phyloP scores from a whole-genome alignment of 2,888 invertebrate species.

The Taphrorychus bicolor region DNA sequence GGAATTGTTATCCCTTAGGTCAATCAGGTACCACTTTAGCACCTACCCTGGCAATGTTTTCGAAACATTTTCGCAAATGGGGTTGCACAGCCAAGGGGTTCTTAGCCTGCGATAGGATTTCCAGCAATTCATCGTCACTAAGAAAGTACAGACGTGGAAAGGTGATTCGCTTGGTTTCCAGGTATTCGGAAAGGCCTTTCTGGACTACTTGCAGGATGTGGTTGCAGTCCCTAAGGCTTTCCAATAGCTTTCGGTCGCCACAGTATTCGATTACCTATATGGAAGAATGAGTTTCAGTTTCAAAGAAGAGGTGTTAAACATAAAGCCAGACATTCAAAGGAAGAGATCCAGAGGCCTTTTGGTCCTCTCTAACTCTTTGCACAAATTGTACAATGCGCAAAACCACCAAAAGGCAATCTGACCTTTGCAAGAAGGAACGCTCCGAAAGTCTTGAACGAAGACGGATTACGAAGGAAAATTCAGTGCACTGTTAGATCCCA shows the following conservation, averaged over 20 bases:
- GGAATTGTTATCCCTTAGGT: too few relatives aligned
- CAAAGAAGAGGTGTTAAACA: too few relatives aligned
- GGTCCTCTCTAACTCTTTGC: too few relatives aligned
- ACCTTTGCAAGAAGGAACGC: too few relatives aligned
- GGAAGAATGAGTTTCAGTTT: not conserved
- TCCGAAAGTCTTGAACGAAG: too few relatives aligned
- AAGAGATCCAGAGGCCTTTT: too few relatives aligned
- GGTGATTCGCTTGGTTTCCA: slow-evolving; percentile 76
- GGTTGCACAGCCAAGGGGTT: slow-evolving; percentile 82
- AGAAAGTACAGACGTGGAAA: slow-evolving; percentile 78
- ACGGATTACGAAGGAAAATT: too few relatives aligned
- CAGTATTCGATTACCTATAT: slow-evolving; percentile 70
- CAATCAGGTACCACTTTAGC: not conserved
- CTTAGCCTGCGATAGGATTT: slow-evolving; percentile 80
- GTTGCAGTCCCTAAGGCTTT: slow-evolving; percentile 73
- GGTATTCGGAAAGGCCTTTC: slow-evolving; percentile 78
- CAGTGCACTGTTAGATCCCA: too few relatives aligned
- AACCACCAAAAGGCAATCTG: too few relatives aligned
- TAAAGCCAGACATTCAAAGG: too few relatives aligned
- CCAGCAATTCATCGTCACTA: slow-evolving; percentile 82
- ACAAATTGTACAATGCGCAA: too few relatives aligned
- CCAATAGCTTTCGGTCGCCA: slow-evolving; percentile 70
- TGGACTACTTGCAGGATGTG: slow-evolving; percentile 75
- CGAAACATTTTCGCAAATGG: slow-evolving; percentile 84
- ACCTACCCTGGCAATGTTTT: slow-evolving; percentile 72